These are phyloP conservation scores for Dermochelys coriacea DNA, from an alignment of 2,797 vertebrate genomes.

Conservation along the genomic window DNA sequence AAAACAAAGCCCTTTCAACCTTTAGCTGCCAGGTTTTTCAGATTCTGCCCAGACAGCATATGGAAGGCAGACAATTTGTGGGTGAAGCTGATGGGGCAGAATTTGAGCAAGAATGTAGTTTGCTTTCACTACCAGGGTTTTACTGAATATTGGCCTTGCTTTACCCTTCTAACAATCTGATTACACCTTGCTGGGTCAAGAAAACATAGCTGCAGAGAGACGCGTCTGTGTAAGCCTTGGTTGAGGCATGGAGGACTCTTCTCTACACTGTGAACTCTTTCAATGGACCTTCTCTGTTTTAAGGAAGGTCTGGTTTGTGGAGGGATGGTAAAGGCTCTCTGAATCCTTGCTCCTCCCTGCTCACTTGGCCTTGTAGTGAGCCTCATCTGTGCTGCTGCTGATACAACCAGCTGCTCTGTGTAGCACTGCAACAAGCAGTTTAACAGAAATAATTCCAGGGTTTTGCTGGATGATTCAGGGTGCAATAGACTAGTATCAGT, in stretches of 20 bases:
- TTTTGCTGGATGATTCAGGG: rapidly evolving
- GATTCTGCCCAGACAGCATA: constrained; percentile 52
- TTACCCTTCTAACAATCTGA: background rate
- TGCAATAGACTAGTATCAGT: rapidly evolving
- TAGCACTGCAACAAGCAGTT: rapidly evolving
- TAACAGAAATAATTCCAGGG: background rate
- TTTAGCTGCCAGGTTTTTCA: constrained; percentile 59
- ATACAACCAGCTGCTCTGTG: rapidly evolving
- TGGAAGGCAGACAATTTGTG: constrained; percentile 73
- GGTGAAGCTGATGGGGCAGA: constrained; percentile 68
- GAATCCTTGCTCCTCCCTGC: background rate
- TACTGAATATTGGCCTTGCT: background rate
- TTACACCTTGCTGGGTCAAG: rapidly evolving
- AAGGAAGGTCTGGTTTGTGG: background rate
- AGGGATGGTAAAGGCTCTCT: background rate
- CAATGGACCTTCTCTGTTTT: background rate
- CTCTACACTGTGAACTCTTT: background rate
- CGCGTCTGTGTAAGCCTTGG: rapidly evolving
- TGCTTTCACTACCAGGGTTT: background rate
- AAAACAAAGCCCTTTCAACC: constrained; percentile 73
- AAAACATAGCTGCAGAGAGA: rapidly evolving
- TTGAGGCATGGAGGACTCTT: background rate
- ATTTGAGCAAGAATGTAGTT: background rate
- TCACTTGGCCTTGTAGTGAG: background rate
- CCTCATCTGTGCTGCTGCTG: background rate